Percentiles rank a stretch among this genome's conserved stretches.
These are phyloP conservation scores for Eclectus roratus DNA, from an alignment of 2,113 vertebrate genomes.

Conservation along the genomic window DNA sequence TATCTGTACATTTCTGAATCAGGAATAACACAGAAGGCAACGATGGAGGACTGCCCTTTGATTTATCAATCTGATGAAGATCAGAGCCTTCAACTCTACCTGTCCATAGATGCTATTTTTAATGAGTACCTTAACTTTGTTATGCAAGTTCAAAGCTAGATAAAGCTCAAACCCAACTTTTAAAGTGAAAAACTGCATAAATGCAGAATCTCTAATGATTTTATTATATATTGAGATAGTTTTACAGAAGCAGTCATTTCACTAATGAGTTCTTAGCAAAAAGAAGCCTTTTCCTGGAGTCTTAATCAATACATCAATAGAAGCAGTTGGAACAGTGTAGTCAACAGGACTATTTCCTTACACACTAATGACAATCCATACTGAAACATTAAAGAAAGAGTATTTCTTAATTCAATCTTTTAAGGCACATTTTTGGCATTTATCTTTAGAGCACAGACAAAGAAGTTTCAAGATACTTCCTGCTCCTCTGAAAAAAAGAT, in stretches of 20 bases:
- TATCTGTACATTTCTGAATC: slow-evolving; percentile 82
- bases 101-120: slow-evolving; percentile 24
- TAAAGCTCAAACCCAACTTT: slow-evolving; percentile 31
- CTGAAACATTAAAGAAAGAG: slow-evolving; percentile 53
- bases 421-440: slow-evolving; percentile 58
- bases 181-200: slow-evolving; percentile 36
- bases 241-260: slow-evolving; percentile 35
- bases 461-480: slow-evolving; percentile 57
- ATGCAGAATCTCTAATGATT: slow-evolving; percentile 53
- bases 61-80: slow-evolving; percentile 30
- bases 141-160: slow-evolving; percentile 38
- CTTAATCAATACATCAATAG: slow-evolving; percentile 66
- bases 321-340: slow-evolving; percentile 29
- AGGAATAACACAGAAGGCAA: slow-evolving; percentile 73
- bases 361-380: slow-evolving; percentile 44
- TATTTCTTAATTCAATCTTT: slow-evolving; percentile 58
- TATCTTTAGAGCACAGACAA: slow-evolving; percentile 39
- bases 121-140: slow-evolving; percentile 28
- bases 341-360: slow-evolving; percentile 60
- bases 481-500: slow-evolving; percentile 56
- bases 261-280: slow-evolving; percentile 30
- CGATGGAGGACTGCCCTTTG: background rate
- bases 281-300: slow-evolving; percentile 24
- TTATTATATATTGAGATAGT: slow-evolving; percentile 43
- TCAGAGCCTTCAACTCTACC: slow-evolving; percentile 5